Evolutionary conservation across 2,797 vertebrate species (phyloP), one percentile per base, ranked within the genome.

Genomic region (Malacoctenus gilli): DNA sequence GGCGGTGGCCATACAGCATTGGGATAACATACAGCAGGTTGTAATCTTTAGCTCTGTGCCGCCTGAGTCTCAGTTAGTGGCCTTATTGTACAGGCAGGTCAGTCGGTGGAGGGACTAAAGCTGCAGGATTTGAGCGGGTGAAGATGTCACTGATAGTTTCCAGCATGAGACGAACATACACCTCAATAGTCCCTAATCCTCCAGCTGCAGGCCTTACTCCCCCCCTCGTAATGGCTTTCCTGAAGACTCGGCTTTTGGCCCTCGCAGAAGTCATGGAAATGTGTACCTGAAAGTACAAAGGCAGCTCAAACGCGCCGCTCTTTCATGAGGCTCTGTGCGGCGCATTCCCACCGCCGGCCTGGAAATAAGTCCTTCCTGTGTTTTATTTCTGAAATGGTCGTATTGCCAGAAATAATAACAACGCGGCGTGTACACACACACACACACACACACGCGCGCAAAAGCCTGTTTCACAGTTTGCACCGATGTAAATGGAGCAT

Each of bases 211-310:
- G 77, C 75, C 70, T 87, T 72, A 72, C 75, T 79, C 76, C 78
- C 79, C 84, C 85, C 78, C 79, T 84, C 85, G 80, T 89, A 91
- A 90, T 90, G 83, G 81, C 83, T 91, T 91, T 87, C 85, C 70
- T 80, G 75, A 85, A 83, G 75, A 76, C 75, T 74, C 39, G 69
- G 87, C 77, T 87, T n/a, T 88, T 87, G 79, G 82, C 50, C 63
- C 66, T 84, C 63, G 80, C 80, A 85, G 78, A 85, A 85, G 83
- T 86, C 77, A 82, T 80, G 80, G 84, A 89, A 88, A 90, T 80
- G 80, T 75, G 71, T 80, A 82, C 70, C 72, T 66, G 84, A 37
- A 62, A 49, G 72, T 59, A 74, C 61, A 82, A 72, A 64, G 66
- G 64, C 62, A 68, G 56, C 39, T 68, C 36, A 46, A 39, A 62